phyloP scores from a whole-genome alignment of 2,113 vertebrate species.

The Forbesichthys agassizii region DNA sequence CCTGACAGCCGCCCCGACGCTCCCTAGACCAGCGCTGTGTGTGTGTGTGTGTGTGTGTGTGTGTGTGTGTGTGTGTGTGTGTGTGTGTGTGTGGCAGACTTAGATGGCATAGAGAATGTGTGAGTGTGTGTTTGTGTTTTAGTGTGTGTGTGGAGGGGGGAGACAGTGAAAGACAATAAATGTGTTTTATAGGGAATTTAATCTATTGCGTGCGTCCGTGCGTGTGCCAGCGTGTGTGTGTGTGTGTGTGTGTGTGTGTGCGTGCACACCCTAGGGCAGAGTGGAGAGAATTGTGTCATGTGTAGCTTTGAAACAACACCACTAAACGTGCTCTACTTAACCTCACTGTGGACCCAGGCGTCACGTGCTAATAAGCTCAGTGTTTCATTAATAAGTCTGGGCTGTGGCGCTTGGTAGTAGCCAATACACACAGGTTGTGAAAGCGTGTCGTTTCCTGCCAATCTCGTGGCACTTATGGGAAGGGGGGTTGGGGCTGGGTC shows the following conservation, averaged over 20 bases:
- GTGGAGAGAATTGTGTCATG: slow-evolving; percentile 50
- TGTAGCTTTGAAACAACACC: slow-evolving; percentile 44
- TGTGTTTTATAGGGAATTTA: slow-evolving; percentile 15
- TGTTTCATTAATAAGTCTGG: not conserved
- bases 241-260: slow-evolving; percentile 2
- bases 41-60: slow-evolving; percentile 34
- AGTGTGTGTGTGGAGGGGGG: slow-evolving; percentile 31
- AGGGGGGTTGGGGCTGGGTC: too few relatives aligned
- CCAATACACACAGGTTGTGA: not conserved
- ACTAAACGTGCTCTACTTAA: slow-evolving; percentile 35
- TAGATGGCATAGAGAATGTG: not conserved
- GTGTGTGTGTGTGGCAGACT: slow-evolving; percentile 10
- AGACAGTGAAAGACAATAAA: slow-evolving; percentile 23
- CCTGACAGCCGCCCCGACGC: slow-evolving; percentile 79
- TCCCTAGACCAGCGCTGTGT: slow-evolving; percentile 54
- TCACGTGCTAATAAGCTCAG: slow-evolving; percentile 5
- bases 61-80: slow-evolving; percentile 4
- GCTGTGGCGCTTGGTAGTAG: not conserved
- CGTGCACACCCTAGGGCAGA: slow-evolving; percentile 22
- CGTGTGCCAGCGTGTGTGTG: not conserved
- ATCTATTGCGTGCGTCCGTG: slow-evolving; percentile 36
- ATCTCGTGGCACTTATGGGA: too few relatives aligned
- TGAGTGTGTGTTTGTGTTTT: slow-evolving; percentile 22
- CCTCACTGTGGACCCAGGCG: slow-evolving; percentile 30
- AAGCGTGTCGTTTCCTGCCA: not conserved